phyloP scores from a whole-genome alignment of 1,140 invertebrate species.

The Batillaria attramentaria region DNA sequence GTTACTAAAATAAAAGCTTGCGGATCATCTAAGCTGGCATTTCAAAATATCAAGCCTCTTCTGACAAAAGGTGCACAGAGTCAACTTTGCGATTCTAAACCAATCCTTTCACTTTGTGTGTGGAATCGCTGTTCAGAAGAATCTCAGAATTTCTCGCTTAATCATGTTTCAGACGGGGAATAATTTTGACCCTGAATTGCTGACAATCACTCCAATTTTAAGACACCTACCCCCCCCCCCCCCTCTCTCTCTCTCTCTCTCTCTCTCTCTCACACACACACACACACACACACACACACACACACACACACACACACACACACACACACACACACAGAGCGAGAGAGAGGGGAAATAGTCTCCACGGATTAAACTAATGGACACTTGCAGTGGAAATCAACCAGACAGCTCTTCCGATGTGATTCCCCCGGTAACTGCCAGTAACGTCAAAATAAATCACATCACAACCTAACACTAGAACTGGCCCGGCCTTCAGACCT shows the following conservation, averaged over 20 bases:
- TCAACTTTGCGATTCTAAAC: too few species aligned
- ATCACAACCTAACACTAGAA: background rate
- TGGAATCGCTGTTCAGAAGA: background rate
- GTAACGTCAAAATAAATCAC: background rate
- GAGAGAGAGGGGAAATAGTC: too few species aligned
- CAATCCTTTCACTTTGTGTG: background rate
- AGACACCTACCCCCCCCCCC: background rate
- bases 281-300: conserved; percentile 16
- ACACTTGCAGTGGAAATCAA: too few species aligned
- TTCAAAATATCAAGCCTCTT: too few species aligned
- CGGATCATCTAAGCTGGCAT: too few species aligned
- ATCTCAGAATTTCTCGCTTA: background rate
- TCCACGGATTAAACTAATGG: too few species aligned
- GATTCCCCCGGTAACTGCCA: background rate
- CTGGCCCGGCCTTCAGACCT: too few species aligned
- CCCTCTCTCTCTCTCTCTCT: too few species aligned
- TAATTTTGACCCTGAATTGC: background rate
- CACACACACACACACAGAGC: background rate
- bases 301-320: conserved; percentile 3
- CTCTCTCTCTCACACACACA: background rate
- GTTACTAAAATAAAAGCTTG: too few species aligned
- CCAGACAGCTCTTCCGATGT: background rate
- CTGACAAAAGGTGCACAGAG: too few species aligned
- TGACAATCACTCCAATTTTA: background rate
- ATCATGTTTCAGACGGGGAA: background rate